Evolutionary conservation across 2,888 invertebrate genomes (phyloP).

Genomic region (Bugulina stolonifera): DNA sequence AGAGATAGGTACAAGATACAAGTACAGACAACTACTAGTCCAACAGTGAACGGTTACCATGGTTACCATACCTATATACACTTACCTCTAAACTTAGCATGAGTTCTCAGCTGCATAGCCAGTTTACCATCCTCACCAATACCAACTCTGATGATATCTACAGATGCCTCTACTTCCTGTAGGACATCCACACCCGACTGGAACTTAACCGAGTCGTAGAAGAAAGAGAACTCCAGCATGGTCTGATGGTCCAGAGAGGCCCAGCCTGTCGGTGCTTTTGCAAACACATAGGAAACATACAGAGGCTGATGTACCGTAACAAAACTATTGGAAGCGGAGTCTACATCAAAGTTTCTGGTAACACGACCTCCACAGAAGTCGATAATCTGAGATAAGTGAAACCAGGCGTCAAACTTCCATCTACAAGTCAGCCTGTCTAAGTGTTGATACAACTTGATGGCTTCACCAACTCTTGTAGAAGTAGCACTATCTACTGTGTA

Average conservation of each 20-base stretch:
- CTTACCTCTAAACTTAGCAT: constrained; percentile 52
- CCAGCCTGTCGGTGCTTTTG: constrained; percentile 52
- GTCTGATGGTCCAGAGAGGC: constrained; percentile 53
- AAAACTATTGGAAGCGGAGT: constrained; percentile 45
- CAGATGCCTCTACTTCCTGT: constrained; percentile 27
- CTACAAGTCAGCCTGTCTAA: constrained; percentile 51
- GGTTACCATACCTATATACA: too few species aligned
- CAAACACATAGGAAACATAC: constrained; percentile 53
- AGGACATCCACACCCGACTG: background rate
- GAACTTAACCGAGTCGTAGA: constrained; percentile 42
- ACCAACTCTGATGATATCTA: constrained; percentile 35
- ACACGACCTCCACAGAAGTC: constrained; percentile 53
- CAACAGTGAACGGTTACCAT: background rate
- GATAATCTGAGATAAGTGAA: constrained; percentile 52
- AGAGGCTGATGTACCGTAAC: constrained; percentile 52
- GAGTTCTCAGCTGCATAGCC: constrained; percentile 52
- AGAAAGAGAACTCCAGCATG: constrained; percentile 53
- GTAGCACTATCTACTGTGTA: constrained; percentile 37
- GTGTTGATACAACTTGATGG: constrained; percentile 49
- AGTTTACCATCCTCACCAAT: constrained; percentile 50
- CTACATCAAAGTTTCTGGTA: constrained; percentile 48
- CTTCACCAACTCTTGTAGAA: constrained; percentile 36
- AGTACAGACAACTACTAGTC: background rate
- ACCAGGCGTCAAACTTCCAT: constrained; percentile 55
- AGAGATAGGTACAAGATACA: too few species aligned